Evolutionary conservation across 2,797 vertebrate genomes (phyloP), one percentile per base, ranked within the genome.

Genomic region (Sebastes aleutianus): DNA sequence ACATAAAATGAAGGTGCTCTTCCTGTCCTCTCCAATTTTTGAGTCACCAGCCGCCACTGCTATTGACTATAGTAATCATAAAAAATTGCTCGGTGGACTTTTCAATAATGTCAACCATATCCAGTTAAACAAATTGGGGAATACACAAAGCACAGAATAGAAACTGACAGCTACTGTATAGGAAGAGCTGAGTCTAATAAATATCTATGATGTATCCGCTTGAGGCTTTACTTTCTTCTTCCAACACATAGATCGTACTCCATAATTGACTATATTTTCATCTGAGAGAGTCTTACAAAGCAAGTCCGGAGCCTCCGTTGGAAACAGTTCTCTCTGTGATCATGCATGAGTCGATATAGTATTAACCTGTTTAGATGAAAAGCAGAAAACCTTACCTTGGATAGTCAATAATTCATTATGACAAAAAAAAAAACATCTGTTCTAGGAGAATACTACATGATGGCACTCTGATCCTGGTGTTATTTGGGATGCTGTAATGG

Each of bases 351-450:
- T 68, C 11, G 8, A 76, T 76, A 22, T n/a, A 20, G 54, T 76
- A 36, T 22, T 8, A 69, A 69, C 36, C 27, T 18, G 54, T 78
- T 9, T 20, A 63, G 24, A 70, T 58, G 58, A 58, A 62, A n/a
- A 22, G 31, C n/a, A 36, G 13, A 58, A 58, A 14, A 14, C 0
- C 24, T 68, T 43, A 59, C n/a, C 6, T 6, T 27, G 20, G 50
- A 27, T 26, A 36, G 22, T 81, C 59, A 74, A 57, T 61, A 57
- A 59, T 56, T 65, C 13, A 70, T 61, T 65, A 71, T 69, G 43
- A 32, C 63, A 57, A 56, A n/a, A 57, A 18, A 56, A 43, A 7
- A 2, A 12, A 22, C 27, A 53, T 31, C 18, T 50, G 9, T 67
- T 34, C 16, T 18, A 36, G 53, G 57, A 26, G 18, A 58, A 16